Evolutionary conservation across 2,113 vertebrate species (phyloP).

Genomic region (Helogale parvula): DNA sequence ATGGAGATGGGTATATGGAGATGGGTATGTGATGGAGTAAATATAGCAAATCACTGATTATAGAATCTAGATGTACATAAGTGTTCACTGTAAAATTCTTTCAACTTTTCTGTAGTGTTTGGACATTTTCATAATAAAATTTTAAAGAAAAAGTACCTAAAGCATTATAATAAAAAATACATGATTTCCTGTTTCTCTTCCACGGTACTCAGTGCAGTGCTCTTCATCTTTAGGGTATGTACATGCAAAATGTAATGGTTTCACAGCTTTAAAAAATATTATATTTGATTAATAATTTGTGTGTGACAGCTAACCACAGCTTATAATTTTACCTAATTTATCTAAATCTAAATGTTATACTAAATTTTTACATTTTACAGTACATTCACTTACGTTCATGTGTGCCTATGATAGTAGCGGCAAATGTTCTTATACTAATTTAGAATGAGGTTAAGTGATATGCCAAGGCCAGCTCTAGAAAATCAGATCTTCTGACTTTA

Average conservation of each 20-base stretch:
- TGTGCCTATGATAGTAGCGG: not conserved
- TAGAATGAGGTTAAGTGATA: conserved; percentile 13
- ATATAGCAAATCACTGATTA: not conserved
- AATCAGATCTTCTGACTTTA: not conserved
- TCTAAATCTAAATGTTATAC: conserved; percentile 9
- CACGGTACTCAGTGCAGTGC: not conserved
- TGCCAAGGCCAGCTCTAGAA: not conserved
- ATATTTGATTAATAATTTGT: conserved; percentile 22
- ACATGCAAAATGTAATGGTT: conserved; percentile 24
- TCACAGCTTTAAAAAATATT: not conserved
- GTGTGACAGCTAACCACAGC: not conserved
- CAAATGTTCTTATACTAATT: conserved; percentile 9
- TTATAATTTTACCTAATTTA: conserved; percentile 45
- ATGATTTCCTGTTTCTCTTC: not conserved
- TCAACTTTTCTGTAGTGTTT: not conserved
- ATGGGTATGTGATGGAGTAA: not conserved
- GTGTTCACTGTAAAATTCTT: conserved; percentile 18
- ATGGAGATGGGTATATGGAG: not conserved
- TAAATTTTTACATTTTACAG: conserved; percentile 1
- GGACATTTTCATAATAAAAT: conserved; percentile 41
- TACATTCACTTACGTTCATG: not conserved
- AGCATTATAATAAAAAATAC: conserved; percentile 22
- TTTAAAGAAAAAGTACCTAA: not conserved
- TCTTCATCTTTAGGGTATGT: conserved; percentile 24
- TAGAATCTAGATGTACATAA: not conserved